Evolutionary conservation across 2,888 invertebrate genomes (phyloP).

Genomic region (Acanthosepion esculentum): DNA sequence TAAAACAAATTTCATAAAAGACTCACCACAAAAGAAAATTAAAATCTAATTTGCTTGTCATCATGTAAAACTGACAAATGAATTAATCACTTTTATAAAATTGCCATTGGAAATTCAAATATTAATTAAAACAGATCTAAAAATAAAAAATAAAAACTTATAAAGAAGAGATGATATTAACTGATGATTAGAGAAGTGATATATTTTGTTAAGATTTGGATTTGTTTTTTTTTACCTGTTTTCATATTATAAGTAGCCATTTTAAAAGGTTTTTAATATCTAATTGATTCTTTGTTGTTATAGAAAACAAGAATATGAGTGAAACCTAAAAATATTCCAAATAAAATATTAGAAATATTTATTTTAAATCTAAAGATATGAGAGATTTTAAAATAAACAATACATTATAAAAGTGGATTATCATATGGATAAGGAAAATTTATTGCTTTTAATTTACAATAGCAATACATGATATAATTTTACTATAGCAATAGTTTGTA

Average conservation of each 20-base stretch:
- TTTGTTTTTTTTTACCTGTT: neutral
- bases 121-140: neutral
- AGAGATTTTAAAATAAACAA: too few relatives aligned
- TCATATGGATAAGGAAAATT: too few relatives aligned
- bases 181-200: neutral
- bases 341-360: too few relatives aligned
- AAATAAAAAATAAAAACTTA: neutral
- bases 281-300: neutral
- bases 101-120: neutral
- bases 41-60: neutral
- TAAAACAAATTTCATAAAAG: neutral
- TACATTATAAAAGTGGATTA: too few relatives aligned
- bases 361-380: too few relatives aligned
- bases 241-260: neutral
- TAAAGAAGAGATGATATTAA: neutral
- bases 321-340: too few relatives aligned
- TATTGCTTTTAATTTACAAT: too few relatives aligned
- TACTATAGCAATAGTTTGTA: too few relatives aligned
- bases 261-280: neutral
- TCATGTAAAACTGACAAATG: neutral
- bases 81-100: conserved; percentile 9
- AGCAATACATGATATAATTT: too few relatives aligned
- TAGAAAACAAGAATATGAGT: too few relatives aligned
- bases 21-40: neutral
- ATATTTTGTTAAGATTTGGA: neutral